phyloP scores from a whole-genome alignment of 1,140 invertebrate species.

The Pentalonia nigronervosa region DNA sequence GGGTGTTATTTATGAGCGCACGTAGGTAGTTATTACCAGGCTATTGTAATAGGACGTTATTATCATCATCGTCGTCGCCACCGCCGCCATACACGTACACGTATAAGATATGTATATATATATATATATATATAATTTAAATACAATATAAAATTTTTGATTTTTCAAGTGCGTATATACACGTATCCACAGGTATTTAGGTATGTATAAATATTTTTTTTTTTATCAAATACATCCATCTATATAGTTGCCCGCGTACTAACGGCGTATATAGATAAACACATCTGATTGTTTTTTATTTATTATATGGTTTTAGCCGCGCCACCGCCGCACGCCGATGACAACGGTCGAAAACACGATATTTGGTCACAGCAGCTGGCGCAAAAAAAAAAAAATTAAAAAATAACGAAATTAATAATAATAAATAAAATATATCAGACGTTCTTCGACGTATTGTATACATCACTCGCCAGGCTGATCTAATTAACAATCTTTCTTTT shows the following conservation, averaged over 20 bases:
- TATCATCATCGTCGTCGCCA: conserved; percentile 17
- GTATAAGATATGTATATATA: background rate
- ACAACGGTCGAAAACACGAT: background rate
- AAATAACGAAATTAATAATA: background rate
- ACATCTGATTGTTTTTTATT: conserved; percentile 33
- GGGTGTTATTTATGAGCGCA: conserved; percentile 56
- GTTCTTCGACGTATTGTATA: background rate
- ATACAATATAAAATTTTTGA: conserved; percentile 16
- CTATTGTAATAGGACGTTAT: conserved; percentile 55
- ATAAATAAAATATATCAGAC: conserved; percentile 26
- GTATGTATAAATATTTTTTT: conserved; percentile 21
- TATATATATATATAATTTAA: too few species aligned
- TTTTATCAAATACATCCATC: conserved; percentile 21
- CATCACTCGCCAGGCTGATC: background rate
- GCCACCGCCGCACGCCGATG: background rate
- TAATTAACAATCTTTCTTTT: conserved; percentile 22
- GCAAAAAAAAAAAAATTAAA: background rate
- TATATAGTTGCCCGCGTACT: conserved; percentile 17
- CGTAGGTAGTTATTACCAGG: conserved; percentile 50
- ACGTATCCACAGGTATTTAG: background rate
- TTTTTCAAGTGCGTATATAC: background rate
- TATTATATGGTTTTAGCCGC: background rate
- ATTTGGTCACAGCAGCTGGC: conserved; percentile 13
- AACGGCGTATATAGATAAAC: background rate
- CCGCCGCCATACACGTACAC: background rate